Percentiles rank a stretch among this genome's conserved stretches.
These are phyloP conservation scores for Leptobrachium leishanense DNA, from an alignment of 2,113 vertebrate genomes.

Conservation along the genomic window DNA sequence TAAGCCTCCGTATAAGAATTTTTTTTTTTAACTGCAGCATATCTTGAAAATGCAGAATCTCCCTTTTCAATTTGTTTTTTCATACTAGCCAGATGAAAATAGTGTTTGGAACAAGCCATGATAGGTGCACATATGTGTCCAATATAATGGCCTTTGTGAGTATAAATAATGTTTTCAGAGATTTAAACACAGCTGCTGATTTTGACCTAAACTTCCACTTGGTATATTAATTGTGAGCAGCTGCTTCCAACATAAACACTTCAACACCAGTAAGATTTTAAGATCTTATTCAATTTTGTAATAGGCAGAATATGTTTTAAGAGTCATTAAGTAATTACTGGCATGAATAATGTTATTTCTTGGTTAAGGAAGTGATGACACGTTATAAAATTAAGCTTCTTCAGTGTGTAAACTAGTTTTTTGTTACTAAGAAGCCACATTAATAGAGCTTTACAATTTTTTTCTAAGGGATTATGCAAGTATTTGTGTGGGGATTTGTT, in stretches of 20 bases:
- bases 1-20: too few relatives aligned
- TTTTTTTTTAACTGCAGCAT: too few relatives aligned
- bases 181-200: constrained; percentile 46
- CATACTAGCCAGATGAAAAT: constrained; percentile 10
- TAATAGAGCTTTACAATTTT: too few relatives aligned
- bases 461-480: too few relatives aligned
- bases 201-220: constrained; percentile 34
- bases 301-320: background rate
- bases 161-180: constrained; percentile 32
- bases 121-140: constrained; percentile 40
- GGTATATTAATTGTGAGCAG: constrained; percentile 40
- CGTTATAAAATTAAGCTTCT: too few relatives aligned
- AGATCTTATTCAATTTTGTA: constrained; percentile 10
- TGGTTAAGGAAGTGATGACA: background rate
- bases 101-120: constrained; percentile 26
- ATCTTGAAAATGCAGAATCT: too few relatives aligned
- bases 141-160: constrained; percentile 41
- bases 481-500: too few relatives aligned
- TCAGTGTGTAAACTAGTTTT: too few relatives aligned
- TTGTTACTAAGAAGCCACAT: too few relatives aligned
- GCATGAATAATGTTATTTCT: background rate
- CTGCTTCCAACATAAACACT: constrained; percentile 35
- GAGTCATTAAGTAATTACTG: too few relatives aligned
- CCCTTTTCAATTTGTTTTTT: background rate
- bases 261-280: constrained; percentile 30